Percentiles rank a stretch among this genome's conserved stretches.
These are phyloP conservation scores for Aquatica leii DNA, from an alignment of 2,888 invertebrate species.

Conservation along the genomic window DNA sequence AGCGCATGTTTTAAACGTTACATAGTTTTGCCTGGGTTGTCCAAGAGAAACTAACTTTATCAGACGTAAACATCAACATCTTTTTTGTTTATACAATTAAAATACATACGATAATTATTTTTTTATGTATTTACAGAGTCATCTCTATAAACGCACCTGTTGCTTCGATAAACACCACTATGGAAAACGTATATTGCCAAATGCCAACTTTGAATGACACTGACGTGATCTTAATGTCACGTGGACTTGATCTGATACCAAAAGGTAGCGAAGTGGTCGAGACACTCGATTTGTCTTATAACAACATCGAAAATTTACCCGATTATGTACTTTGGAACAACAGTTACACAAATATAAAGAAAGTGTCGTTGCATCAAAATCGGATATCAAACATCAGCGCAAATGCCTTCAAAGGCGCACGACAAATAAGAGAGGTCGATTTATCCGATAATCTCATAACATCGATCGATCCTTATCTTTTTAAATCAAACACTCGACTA, in stretches of 20 bases:
- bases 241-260: constrained; percentile 44
- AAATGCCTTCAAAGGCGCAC: constrained; percentile 53
- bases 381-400: constrained; percentile 49
- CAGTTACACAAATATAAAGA: constrained; percentile 49
- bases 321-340: constrained; percentile 51
- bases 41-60: not conserved
- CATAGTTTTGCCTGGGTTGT: constrained; percentile 8
- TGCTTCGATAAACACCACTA: not conserved
- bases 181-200: not conserved
- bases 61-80: not conserved
- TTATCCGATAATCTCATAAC: constrained; percentile 55
- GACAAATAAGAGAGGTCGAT: constrained; percentile 50
- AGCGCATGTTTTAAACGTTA: constrained; percentile 17
- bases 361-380: constrained; percentile 53
- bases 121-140: not conserved
- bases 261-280: constrained; percentile 45
- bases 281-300: constrained; percentile 52
- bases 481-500: constrained; percentile 51
- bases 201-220: not conserved
- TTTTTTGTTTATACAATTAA: not conserved
- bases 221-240: constrained; percentile 16
- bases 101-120: too few relatives aligned
- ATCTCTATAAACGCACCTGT: constrained; percentile 4
- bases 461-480: constrained; percentile 51
- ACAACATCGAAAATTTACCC: constrained; percentile 48